Evolutionary conservation across 2,888 invertebrate genomes (phyloP).

Genomic region (Cosmia trapezina): DNA sequence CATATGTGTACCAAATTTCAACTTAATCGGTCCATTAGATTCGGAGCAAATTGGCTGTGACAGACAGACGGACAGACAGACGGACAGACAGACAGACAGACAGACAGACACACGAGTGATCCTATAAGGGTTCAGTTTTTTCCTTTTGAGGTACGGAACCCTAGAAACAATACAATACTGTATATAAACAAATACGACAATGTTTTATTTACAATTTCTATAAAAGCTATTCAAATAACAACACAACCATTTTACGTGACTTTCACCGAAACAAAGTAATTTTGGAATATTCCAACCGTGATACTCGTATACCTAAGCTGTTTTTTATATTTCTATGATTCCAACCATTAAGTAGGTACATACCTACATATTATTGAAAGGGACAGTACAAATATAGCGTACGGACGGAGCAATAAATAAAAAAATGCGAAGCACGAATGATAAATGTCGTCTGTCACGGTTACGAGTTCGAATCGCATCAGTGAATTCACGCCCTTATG

Average conservation of each 20-base stretch:
- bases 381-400: neutral
- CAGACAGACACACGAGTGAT: no score
- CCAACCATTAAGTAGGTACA: no score
- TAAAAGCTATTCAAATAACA: conserved; percentile 17
- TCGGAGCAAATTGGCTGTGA: no score
- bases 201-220: conserved; percentile 11
- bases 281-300: neutral
- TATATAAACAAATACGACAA: neutral
- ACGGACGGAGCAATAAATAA: neutral
- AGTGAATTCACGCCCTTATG: neutral
- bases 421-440: neutral
- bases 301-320: no score
- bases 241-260: conserved; percentile 28
- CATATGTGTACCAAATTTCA: no score
- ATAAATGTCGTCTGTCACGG: neutral
- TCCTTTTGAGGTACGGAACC: no score
- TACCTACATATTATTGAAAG: neutral
- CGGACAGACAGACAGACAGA: no score
- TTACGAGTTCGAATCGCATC: neutral
- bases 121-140: no score
- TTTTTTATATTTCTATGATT: no score
- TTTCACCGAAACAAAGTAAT: conserved; percentile 35
- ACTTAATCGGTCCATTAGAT: no score
- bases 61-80: no score
- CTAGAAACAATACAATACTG: neutral